Conservation (phyloP, 1,140 invertebrate species). For the Drosophila gunungcola region DNA sequence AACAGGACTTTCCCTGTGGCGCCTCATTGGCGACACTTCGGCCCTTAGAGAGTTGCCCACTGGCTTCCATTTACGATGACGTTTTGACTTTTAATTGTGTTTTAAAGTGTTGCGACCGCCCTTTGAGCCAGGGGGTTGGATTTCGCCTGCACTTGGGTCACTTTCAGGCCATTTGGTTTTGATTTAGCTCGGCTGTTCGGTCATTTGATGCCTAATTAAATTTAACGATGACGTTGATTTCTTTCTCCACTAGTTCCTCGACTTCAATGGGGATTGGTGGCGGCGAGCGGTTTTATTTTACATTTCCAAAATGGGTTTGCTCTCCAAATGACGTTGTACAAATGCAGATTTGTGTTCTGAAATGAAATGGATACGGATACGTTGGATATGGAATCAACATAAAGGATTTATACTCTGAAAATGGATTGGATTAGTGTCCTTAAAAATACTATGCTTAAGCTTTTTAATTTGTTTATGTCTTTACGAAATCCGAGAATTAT, state of each 20-base stretch:
- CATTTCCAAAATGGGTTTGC: conserved; percentile 25
- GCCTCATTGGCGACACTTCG: conserved; percentile 66
- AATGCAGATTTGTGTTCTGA: conserved; percentile 7
- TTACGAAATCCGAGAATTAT: too few relatives aligned
- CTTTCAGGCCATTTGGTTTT: conserved; percentile 77
- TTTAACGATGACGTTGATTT: conserved; percentile 82
- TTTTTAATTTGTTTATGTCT: not conserved
- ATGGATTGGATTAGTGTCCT: too few relatives aligned
- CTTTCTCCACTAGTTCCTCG: conserved; percentile 8
- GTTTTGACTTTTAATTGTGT: conserved; percentile 81
- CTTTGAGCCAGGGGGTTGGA: not conserved
- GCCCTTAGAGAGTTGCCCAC: conserved; percentile 71
- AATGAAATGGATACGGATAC: conserved; percentile 14
- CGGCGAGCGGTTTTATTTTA: conserved; percentile 45
- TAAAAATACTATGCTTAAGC: too few relatives aligned
- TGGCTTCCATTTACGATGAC: conserved; percentile 75
- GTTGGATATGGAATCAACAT: not conserved
- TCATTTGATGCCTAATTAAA: conserved; percentile 84
- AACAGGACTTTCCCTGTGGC: conserved; percentile 21
- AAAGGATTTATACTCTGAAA: too few relatives aligned
- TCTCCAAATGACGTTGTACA: conserved; percentile 5
- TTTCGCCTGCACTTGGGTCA: conserved; percentile 37
- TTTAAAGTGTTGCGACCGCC: conserved; percentile 69
- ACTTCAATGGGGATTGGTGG: not conserved
- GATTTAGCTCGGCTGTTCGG: conserved; percentile 70